phyloP scores from a whole-genome alignment of 2,113 vertebrate genomes.

The Rhegmatorhina hoffmannsi region DNA sequence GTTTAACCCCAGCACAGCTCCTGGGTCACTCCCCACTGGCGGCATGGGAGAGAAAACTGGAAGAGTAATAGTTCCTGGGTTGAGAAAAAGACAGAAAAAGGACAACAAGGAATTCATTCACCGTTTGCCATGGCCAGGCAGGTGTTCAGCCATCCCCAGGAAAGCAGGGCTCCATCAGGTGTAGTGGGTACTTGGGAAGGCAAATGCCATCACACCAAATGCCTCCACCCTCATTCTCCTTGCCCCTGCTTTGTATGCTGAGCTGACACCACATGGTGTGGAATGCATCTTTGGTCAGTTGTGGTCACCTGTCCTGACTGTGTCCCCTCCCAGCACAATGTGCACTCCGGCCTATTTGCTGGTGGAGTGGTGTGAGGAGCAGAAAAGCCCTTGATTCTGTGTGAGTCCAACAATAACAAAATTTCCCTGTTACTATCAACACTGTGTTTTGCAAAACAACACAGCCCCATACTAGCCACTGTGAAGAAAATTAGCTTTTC shows the following conservation, averaged over 20 bases:
- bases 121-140: background rate
- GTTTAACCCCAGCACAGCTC: background rate
- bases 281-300: background rate
- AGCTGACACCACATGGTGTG: background rate
- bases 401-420: background rate
- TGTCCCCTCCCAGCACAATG: background rate
- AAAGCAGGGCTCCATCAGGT: background rate
- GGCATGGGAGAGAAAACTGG: background rate
- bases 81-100: background rate
- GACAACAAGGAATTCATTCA: background rate
- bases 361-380: background rate
- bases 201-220: background rate
- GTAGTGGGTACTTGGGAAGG: background rate
- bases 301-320: background rate
- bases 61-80: background rate
- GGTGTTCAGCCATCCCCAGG: background rate
- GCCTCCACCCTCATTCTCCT: fast-evolving
- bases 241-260: background rate
- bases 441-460: background rate
- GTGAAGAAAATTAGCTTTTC: background rate
- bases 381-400: background rate
- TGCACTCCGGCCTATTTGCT: background rate
- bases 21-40: background rate
- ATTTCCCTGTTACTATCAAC: background rate
- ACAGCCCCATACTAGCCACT: background rate